A percentile compares a stretch with the other conserved stretches of the same genome.
Evolutionary conservation across 2,113 vertebrate genomes (phyloP).

Genomic region (Castor canadensis): DNA sequence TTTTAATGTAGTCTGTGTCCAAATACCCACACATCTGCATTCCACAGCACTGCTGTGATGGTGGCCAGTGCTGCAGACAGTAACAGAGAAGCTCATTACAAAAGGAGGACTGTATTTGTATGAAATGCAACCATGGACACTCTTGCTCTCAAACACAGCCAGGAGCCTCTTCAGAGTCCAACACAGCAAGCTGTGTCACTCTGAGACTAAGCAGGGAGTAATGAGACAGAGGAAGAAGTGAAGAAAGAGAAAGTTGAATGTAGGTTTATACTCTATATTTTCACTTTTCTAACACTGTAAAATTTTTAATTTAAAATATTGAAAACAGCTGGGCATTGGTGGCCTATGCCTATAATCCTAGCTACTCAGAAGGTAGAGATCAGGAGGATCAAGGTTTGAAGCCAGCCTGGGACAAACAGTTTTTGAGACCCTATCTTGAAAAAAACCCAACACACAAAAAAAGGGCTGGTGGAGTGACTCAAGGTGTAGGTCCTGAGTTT

Average conservation of each 20-base stretch:
- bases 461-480: too few relatives aligned
- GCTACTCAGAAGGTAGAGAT: too few relatives aligned
- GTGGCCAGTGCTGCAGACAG: not conserved
- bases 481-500: too few relatives aligned
- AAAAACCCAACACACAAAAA: too few relatives aligned
- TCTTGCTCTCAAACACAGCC: not conserved
- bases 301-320: slow-evolving; percentile 39
- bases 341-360: too few relatives aligned
- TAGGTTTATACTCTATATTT: too few relatives aligned
- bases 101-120: not conserved
- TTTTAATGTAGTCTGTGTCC: not conserved
- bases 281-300: not conserved
- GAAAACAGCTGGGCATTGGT: not conserved
- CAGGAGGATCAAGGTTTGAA: too few relatives aligned
- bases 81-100: not conserved
- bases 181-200: not conserved
- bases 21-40: not conserved
- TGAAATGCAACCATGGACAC: not conserved
- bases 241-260: not conserved
- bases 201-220: not conserved
- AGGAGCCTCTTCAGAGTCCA: not conserved
- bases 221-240: not conserved
- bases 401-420: too few relatives aligned
- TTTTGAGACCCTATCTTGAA: too few relatives aligned
- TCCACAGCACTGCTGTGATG: not conserved